phyloP scores from a whole-genome alignment of 2,888 invertebrate species.

The Trachelus stipa region DNA sequence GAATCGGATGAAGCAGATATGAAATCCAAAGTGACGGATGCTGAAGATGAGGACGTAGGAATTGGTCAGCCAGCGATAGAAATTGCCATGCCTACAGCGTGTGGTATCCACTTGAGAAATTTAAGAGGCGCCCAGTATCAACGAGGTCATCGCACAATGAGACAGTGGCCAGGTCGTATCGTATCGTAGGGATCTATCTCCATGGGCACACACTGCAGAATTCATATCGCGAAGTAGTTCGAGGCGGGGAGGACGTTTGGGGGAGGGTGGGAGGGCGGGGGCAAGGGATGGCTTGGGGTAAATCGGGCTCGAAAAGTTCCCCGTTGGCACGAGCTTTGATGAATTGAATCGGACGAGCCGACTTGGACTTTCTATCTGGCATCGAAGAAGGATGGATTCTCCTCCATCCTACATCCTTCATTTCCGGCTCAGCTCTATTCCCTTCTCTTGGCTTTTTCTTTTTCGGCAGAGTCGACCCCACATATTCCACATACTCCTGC shows the following conservation, averaged over 20 bases:
- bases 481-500: neutral
- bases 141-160: constrained; percentile 46
- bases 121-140: constrained; percentile 44
- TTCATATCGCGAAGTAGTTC: constrained; percentile 46
- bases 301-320: constrained; percentile 1
- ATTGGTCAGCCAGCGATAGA: neutral
- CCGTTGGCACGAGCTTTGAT: constrained; percentile 16
- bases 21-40: neutral
- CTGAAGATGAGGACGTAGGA: neutral
- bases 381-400: neutral
- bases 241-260: neutral
- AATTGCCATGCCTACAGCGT: neutral
- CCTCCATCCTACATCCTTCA: neutral
- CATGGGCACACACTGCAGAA: constrained; percentile 46
- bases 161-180: constrained; percentile 29
- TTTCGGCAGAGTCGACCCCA: neutral
- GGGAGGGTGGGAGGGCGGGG: too few species aligned
- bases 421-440: neutral
- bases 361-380: constrained; percentile 1
- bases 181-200: constrained; percentile 5
- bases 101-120: constrained; percentile 21
- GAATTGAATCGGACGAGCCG: constrained; percentile 14
- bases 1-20: neutral
- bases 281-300: neutral
- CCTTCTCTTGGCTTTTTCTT: neutral